Conservation (phyloP, 2,888 invertebrate genomes). For the Griposia aprilina region DNA sequence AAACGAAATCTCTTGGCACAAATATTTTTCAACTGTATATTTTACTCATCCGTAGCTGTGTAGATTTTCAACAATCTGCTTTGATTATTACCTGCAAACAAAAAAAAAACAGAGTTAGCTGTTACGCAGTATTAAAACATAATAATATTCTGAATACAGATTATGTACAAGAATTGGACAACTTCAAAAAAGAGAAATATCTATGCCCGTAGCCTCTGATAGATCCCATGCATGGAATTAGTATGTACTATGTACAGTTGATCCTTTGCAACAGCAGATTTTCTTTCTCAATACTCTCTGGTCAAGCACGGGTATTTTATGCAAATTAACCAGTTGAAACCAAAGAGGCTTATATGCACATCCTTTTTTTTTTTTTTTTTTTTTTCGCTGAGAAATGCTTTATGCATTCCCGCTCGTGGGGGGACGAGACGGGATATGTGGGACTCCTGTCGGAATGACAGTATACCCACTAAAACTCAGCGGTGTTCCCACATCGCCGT, state of each 20-base stretch:
- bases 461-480: too few species aligned
- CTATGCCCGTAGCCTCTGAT: background rate
- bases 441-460: too few species aligned
- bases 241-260: background rate
- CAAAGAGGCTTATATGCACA: conserved; percentile 20
- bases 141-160: background rate
- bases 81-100: conserved; percentile 61
- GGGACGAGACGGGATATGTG: too few species aligned
- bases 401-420: too few species aligned
- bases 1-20: background rate
- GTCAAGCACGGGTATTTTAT: conserved; percentile 4
- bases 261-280: background rate
- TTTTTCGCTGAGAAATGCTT: too few species aligned
- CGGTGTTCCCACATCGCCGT: too few species aligned
- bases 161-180: background rate
- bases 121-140: background rate
- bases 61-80: conserved; percentile 5
- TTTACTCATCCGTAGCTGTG: conserved; percentile 3
- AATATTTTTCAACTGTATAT: background rate
- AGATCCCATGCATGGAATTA: conserved; percentile 1
- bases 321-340: conserved; percentile 25
- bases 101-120: conserved; percentile 32
- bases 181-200: background rate
- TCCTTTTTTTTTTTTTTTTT: conserved; percentile 48
- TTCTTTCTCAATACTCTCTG: background rate